Percentiles rank a stretch among this genome's conserved stretches.
Conservation (phyloP, 2,888 invertebrate species). For the Perithous albicinctus region DNA sequence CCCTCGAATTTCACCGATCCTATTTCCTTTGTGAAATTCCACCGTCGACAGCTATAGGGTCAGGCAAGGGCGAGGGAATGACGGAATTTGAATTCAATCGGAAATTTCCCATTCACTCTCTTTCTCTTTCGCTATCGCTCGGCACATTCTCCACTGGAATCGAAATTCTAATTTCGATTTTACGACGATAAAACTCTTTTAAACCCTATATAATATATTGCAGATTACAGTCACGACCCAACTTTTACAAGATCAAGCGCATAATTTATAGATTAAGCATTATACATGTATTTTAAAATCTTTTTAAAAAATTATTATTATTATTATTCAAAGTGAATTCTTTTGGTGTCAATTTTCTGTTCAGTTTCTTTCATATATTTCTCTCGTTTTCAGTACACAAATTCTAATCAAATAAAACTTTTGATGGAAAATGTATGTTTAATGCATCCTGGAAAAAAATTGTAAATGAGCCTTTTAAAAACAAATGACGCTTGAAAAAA, state of each 20-base stretch:
- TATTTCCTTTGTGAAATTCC: slow-evolving; percentile 16
- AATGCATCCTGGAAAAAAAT: neutral
- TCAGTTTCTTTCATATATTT: no score
- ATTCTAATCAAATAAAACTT: no score
- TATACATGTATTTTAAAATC: no score
- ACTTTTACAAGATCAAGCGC: neutral
- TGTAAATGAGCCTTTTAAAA: neutral
- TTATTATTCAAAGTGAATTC: no score
- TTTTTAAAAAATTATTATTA: no score
- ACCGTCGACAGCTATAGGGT: slow-evolving; percentile 25
- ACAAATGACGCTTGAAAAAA: neutral
- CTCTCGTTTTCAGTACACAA: no score
- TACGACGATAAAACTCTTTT: neutral
- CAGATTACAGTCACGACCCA: neutral
- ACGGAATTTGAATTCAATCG: slow-evolving; percentile 73
- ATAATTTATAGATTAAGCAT: neutral
- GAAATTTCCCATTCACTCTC: slow-evolving; percentile 56
- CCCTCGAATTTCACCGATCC: slow-evolving; percentile 49
- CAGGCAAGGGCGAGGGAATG: neutral
- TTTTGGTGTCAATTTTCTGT: no score
- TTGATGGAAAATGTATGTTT: no score
- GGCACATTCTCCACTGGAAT: slow-evolving; percentile 41
- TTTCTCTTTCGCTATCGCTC: neutral
- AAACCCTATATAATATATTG: neutral
- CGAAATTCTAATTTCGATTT: slow-evolving; percentile 45